Evolutionary conservation across 2,888 invertebrate species (phyloP).

Genomic region (Piscicola geometra): DNA sequence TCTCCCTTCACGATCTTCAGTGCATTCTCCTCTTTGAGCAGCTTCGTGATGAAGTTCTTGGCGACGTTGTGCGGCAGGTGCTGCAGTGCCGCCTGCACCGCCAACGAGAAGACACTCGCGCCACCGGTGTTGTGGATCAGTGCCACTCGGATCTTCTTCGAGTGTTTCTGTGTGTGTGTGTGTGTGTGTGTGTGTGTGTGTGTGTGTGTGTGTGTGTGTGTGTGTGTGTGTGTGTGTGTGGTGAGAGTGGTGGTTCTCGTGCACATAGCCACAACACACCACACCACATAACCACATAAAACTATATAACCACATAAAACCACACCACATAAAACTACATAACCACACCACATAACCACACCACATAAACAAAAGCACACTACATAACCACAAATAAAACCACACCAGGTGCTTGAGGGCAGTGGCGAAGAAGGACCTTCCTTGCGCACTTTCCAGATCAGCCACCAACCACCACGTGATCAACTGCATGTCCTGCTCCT

Average conservation of each 20-base stretch:
- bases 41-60: slow-evolving; percentile 58
- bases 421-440: slow-evolving; percentile 69
- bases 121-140: slow-evolving; percentile 55
- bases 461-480: slow-evolving; percentile 80
- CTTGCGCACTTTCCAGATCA: slow-evolving; percentile 71
- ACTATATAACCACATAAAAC: too few relatives aligned
- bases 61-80: slow-evolving; percentile 53
- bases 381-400: too few relatives aligned
- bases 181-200: too few relatives aligned
- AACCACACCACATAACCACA: too few relatives aligned
- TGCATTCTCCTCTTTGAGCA: slow-evolving; percentile 58
- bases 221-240: too few relatives aligned
- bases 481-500: slow-evolving; percentile 42
- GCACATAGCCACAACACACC: too few relatives aligned
- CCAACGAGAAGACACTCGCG: slow-evolving; percentile 43
- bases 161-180: slow-evolving; percentile 56
- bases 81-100: slow-evolving; percentile 56
- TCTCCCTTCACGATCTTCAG: slow-evolving; percentile 51
- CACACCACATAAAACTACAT: too few relatives aligned
- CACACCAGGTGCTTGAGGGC: slow-evolving; percentile 61
- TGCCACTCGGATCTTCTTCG: slow-evolving; percentile 56
- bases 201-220: too few relatives aligned
- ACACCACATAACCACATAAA: too few relatives aligned
- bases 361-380: too few relatives aligned
- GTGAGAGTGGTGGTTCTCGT: too few relatives aligned